phyloP scores from a whole-genome alignment of 2,113 vertebrate species.

The Sclerurus mexicanus region DNA sequence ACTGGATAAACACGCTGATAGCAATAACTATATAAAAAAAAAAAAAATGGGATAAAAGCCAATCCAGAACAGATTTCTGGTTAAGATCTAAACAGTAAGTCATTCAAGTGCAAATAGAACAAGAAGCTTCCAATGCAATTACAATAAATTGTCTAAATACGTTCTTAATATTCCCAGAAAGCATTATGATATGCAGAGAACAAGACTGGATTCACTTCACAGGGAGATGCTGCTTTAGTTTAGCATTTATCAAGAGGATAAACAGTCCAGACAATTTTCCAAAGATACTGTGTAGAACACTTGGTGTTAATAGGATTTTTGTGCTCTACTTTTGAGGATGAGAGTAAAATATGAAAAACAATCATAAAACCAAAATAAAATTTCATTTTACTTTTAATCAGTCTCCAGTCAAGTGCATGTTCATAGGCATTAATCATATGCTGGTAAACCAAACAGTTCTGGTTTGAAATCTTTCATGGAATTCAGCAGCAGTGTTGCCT shows the following conservation, averaged over 20 bases:
- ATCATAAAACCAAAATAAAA: not conserved
- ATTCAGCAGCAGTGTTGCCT: conserved; percentile 79
- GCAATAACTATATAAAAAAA: not conserved
- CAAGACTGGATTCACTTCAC: not conserved
- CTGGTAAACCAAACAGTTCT: conserved; percentile 86
- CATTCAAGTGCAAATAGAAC: not conserved
- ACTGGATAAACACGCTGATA: not conserved
- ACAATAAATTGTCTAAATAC: not conserved
- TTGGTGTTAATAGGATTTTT: not conserved
- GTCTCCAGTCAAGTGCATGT: not conserved
- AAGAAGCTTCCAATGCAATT: not conserved
- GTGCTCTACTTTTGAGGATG: not conserved
- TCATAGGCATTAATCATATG: conserved; percentile 67
- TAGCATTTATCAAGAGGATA: not conserved
- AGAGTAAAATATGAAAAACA: not conserved
- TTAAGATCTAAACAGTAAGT: not conserved
- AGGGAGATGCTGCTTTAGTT: not conserved
- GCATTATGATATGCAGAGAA: not conserved
- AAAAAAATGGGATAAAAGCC: not conserved
- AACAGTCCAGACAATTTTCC: not conserved
- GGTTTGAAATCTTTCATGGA: conserved; percentile 87
- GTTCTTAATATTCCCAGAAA: not conserved
- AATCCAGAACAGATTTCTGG: not conserved
- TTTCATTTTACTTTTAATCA: not conserved
- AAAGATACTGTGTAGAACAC: not conserved